Percentiles rank a stretch among this genome's conserved stretches.
Conservation (phyloP, 1,140 invertebrate species). For the Octopus sinensis region DNA sequence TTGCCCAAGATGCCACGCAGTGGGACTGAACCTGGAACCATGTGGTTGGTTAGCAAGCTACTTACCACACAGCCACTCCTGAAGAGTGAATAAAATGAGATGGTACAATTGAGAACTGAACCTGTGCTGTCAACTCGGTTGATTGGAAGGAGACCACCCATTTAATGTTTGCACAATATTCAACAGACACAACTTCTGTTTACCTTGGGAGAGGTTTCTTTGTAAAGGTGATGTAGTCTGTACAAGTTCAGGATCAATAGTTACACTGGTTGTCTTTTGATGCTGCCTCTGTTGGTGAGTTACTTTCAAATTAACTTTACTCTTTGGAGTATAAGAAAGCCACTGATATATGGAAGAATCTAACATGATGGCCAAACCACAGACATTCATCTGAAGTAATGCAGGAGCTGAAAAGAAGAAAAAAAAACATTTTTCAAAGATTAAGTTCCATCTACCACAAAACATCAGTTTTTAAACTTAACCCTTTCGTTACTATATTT, state of each 20-base stretch:
- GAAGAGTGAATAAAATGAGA: too few relatives aligned
- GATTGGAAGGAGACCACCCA: too few relatives aligned
- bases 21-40: too few relatives aligned
- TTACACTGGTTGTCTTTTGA: conserved; percentile 27
- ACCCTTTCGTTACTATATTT: too few relatives aligned
- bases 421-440: background rate
- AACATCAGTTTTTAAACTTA: too few relatives aligned
- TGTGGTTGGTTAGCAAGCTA: too few relatives aligned
- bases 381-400: conserved; percentile 63
- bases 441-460: too few relatives aligned
- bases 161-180: too few relatives aligned
- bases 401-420: conserved; percentile 57
- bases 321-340: conserved; percentile 63
- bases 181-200: background rate
- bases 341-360: conserved; percentile 67
- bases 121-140: too few relatives aligned
- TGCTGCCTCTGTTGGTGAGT: conserved; percentile 10
- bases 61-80: too few relatives aligned
- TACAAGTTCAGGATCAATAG: conserved; percentile 43
- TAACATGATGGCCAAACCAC: conserved; percentile 63
- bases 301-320: conserved; percentile 23
- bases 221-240: conserved; percentile 45
- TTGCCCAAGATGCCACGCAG: too few relatives aligned
- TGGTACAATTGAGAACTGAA: too few relatives aligned
- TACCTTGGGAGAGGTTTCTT: conserved; percentile 38